Conservation (phyloP, 2,797 vertebrate genomes). For the Tolypeutes matacus region DNA sequence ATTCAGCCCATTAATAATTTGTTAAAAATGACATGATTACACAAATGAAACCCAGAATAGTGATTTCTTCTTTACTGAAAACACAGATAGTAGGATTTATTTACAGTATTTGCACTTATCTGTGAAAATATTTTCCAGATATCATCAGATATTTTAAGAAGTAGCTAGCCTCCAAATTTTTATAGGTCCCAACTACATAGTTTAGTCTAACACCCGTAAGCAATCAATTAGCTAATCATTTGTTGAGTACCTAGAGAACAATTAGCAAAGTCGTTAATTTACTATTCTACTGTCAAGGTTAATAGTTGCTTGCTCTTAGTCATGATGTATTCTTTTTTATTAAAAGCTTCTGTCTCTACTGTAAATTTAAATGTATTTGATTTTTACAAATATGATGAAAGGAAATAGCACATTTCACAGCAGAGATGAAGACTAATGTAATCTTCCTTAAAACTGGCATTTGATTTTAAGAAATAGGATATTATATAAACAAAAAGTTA, state of each 20-base stretch:
- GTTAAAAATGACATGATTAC: slow-evolving; percentile 47
- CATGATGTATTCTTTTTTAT: slow-evolving; percentile 27
- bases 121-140: neutral
- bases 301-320: slow-evolving; percentile 63
- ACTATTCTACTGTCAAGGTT: slow-evolving; percentile 41
- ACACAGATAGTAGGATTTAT: neutral
- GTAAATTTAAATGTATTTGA: slow-evolving; percentile 59
- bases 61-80: slow-evolving; percentile 39
- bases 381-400: slow-evolving; percentile 55
- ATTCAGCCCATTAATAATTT: slow-evolving; percentile 5
- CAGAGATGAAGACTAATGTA: neutral
- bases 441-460: slow-evolving; percentile 5
- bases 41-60: slow-evolving; percentile 12
- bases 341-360: slow-evolving; percentile 8
- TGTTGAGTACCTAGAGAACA: slow-evolving; percentile 27
- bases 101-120: slow-evolving; percentile 19
- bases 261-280: slow-evolving; percentile 43
- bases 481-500: slow-evolving; percentile 38
- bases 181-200: slow-evolving; percentile 27
- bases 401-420: neutral
- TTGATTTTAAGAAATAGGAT: slow-evolving; percentile 24
- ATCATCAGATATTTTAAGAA: slow-evolving; percentile 18
- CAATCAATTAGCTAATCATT: slow-evolving; percentile 58
- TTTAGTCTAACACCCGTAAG: slow-evolving; percentile 28
- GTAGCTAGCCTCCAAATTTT: slow-evolving; percentile 20